Conservation (phyloP, 1,140 invertebrate genomes). For the Cataglyphis hispanica region DNA sequence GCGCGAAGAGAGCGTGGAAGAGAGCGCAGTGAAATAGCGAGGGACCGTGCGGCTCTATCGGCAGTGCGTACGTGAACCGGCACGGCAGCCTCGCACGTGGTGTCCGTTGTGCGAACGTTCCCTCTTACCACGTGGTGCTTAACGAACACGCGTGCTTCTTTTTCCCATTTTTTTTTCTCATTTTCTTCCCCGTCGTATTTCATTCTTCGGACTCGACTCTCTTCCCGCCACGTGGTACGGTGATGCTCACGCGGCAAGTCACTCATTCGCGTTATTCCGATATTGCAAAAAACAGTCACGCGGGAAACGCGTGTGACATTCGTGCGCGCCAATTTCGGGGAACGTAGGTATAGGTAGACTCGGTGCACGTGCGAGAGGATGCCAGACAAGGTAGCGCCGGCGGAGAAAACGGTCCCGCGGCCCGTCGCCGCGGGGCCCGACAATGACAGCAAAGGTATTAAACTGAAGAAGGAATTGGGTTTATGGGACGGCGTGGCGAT, state of each 20-base stretch:
- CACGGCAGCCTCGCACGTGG: constrained; percentile 55
- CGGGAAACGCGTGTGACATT: neutral
- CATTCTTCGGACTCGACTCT: neutral
- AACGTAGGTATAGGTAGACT: neutral
- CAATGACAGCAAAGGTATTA: constrained; percentile 86
- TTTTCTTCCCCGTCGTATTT: neutral
- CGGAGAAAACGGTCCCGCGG: constrained; percentile 56
- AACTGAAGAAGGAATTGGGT: constrained; percentile 93
- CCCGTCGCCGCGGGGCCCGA: neutral
- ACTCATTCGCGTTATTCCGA: neutral
- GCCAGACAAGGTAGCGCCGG: constrained; percentile 73
- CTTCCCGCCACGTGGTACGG: neutral
- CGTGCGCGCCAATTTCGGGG: neutral
- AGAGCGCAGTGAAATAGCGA: neutral
- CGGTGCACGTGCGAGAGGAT: constrained; percentile 35
- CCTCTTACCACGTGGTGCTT: constrained; percentile 46
- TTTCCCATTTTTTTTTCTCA: no score
- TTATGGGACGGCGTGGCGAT: constrained; percentile 95
- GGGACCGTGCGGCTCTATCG: constrained; percentile 8
- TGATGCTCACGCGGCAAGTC: constrained; percentile 38
- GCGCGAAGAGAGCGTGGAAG: neutral
- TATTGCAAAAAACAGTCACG: constrained; percentile 1
- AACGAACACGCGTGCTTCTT: neutral
- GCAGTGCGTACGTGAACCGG: neutral
- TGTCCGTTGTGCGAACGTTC: constrained; percentile 15